These are phyloP conservation scores for Sycophila sp. DNA, from an alignment of 1,140 invertebrate genomes.

Conservation along the genomic window DNA sequence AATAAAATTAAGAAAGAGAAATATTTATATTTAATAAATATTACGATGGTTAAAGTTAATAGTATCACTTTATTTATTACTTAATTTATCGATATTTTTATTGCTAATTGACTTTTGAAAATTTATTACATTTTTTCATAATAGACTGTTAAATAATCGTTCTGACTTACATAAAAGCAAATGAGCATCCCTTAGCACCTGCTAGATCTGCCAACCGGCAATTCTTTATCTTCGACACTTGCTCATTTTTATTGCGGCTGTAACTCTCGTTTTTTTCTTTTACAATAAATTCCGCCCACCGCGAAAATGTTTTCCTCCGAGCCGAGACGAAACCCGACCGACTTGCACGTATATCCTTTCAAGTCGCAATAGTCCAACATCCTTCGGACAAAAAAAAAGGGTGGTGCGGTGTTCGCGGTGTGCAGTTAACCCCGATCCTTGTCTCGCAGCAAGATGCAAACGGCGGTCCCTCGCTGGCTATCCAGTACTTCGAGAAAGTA, in stretches of 20 bases:
- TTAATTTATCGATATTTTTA: too few relatives aligned
- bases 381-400: constrained; percentile 4
- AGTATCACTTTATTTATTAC: too few relatives aligned
- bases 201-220: too few relatives aligned
- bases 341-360: neutral
- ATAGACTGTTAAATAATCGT: too few relatives aligned
- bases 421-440: constrained; percentile 33
- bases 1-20: too few relatives aligned
- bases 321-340: neutral
- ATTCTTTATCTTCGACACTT: too few relatives aligned
- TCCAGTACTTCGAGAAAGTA: constrained; percentile 30
- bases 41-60: too few relatives aligned
- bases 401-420: neutral
- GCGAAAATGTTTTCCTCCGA: neutral
- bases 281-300: neutral
- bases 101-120: too few relatives aligned
- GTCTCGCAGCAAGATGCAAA: constrained; percentile 1
- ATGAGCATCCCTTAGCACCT: too few relatives aligned
- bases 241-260: neutral
- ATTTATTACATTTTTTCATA: too few relatives aligned
- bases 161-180: too few relatives aligned
- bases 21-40: too few relatives aligned
- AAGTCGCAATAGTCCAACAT: neutral
- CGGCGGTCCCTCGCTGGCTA: neutral
- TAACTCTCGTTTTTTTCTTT: constrained; percentile 4